Percentiles rank a stretch among this genome's conserved stretches.
Conservation (phyloP, 2,113 vertebrate genomes). For the Otolemur garnettii region DNA sequence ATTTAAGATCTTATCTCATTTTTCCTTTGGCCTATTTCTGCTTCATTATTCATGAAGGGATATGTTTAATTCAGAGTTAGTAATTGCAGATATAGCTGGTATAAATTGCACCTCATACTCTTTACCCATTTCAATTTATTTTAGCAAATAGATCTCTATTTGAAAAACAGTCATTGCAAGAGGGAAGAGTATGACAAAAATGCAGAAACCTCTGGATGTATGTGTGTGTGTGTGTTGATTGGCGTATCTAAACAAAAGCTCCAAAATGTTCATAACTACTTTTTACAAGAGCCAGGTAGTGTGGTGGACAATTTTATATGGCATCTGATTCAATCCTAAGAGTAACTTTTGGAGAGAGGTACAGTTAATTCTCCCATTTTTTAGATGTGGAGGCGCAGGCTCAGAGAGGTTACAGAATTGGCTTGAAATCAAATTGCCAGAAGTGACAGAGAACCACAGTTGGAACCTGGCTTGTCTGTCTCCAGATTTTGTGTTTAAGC, state of each 20-base stretch:
- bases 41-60: conserved; percentile 92
- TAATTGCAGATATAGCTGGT: conserved; percentile 91
- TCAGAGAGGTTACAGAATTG: neutral
- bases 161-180: conserved; percentile 48
- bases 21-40: conserved; percentile 90
- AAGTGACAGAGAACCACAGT: neutral
- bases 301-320: neutral
- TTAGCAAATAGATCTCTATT: conserved; percentile 90
- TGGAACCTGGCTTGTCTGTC: neutral
- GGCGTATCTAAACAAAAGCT: conserved; percentile 78
- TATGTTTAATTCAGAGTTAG: conserved; percentile 91
- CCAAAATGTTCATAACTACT: conserved; percentile 49
- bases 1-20: conserved; percentile 92
- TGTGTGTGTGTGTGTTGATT: neutral
- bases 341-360: neutral
- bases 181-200: conserved; percentile 81
- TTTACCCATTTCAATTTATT: conserved; percentile 91
- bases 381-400: neutral
- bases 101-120: conserved; percentile 89
- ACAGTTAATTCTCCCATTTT: neutral
- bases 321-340: neutral
- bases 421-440: neutral
- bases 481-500: neutral
- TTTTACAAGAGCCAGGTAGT: neutral
- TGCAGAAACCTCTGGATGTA: conserved; percentile 65